A percentile compares a stretch with the other conserved stretches of the same genome.
phyloP scores from a whole-genome alignment of 2,113 vertebrate genomes.

The Reinhardtius hippoglossoides region DNA sequence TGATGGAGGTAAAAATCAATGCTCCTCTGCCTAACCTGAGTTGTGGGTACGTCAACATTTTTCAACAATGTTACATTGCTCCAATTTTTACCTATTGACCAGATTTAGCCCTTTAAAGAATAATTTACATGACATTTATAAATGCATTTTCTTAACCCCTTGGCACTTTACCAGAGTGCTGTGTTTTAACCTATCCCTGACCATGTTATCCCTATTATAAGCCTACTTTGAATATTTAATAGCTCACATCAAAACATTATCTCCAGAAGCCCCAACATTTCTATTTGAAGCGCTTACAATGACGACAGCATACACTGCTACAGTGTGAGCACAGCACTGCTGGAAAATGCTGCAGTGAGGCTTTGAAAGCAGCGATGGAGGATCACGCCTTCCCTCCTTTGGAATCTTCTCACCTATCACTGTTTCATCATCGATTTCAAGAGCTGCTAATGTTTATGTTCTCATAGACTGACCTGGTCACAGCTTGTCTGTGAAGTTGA shows the following conservation, averaged over 20 bases:
- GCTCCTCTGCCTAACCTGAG: too few relatives aligned
- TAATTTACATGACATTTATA: too few relatives aligned
- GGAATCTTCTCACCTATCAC: slow-evolving; percentile 16
- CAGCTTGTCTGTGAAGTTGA: slow-evolving; percentile 15
- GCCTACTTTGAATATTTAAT: slow-evolving; percentile 31
- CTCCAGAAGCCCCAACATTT: slow-evolving; percentile 5
- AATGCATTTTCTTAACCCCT: too few relatives aligned
- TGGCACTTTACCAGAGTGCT: too few relatives aligned
- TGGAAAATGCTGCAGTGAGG: slow-evolving; percentile 16
- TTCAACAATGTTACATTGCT: too few relatives aligned
- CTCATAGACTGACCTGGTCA: slow-evolving; percentile 21
- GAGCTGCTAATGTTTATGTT: slow-evolving; percentile 16
- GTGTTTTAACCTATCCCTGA: too few relatives aligned
- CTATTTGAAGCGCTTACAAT: background rate
- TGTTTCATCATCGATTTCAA: slow-evolving; percentile 43
- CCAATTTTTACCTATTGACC: too few relatives aligned
- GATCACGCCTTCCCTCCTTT: background rate
- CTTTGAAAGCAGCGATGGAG: slow-evolving; percentile 13
- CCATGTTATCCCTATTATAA: background rate
- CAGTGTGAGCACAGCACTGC: background rate
- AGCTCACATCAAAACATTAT: background rate
- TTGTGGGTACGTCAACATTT: too few relatives aligned
- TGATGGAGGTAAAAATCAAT: too few relatives aligned
- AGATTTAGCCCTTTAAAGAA: too few relatives aligned
- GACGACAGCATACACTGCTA: background rate